Base-by-base conservation (phyloP, 2,888 invertebrate species). In the Eulithis testata region DNA sequence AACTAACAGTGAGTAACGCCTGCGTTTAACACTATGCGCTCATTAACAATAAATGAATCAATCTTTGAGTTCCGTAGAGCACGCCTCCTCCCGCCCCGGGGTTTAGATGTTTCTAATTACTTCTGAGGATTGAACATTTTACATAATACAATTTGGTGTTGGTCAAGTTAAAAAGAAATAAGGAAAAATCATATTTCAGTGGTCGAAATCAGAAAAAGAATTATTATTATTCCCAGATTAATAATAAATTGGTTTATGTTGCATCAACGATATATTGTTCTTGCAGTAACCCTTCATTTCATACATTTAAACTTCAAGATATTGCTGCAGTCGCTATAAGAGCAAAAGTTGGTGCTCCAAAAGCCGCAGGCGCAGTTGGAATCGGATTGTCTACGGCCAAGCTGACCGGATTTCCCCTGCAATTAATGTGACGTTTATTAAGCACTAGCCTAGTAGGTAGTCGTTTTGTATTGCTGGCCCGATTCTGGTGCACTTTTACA, bases 21-120 rank as follows among this genome's bases (percentile, higher is more conserved):
- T 76, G 69, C 78, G 78, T 79, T 86, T 85, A 85, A 81, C 84
- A 80, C 81, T 79, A 76, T 66, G 70, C 54, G 44, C 83, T 87
- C 85, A 89, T 88, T 88, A 90, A 87, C 84, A 85, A 87, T 86
- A 86, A 86, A 89, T 90, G 87, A 89, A 88, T 87, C 81, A 85
- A 72, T 52, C 74, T 73, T 36, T 12, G 44, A 60, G 62, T 44
- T 64, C 65, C 50, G 66, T 76, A 76, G 68, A 57, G 66, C 72
- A 71, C 73, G 72, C 81, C 84, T 69, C 63, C 37, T 12, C 11
- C 59, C 65, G 73, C 73, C 73, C 59, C 62, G 8, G 64, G 73
- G 50, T 40, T 60, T 62, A 53, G 53, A 53, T 36, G 62, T 49
- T 37, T 62, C 53, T 67, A 60, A 67, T 67, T 60, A 63, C 63